Base-by-base conservation (phyloP, 2,888 invertebrate species). In the Chalcis sispes region DNA sequence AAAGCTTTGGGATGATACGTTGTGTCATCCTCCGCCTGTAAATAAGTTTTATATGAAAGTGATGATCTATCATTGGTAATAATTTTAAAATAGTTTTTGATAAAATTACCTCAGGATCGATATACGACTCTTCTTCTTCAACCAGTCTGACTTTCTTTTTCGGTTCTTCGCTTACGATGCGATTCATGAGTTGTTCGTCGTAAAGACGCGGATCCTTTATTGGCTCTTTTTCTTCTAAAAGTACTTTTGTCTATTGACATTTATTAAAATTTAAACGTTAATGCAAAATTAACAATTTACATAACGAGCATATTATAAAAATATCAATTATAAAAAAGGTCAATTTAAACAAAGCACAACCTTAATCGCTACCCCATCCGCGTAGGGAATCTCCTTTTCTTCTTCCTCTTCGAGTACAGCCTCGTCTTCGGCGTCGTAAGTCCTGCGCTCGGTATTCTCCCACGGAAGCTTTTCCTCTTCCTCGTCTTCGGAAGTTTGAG, bases 201-300 rank as follows among this genome's bases (percentile, higher is more conserved):
- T 84, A 83, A 15, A 85, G 29, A 59, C 84, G 78, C 0, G 85
- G 84, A 70, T 87, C 85, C n/a, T 83, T 79, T 8, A 78, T 20
- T 0, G 73, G 70, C 25, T 71, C 74, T 29, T 74, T 76, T 1
- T 72, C 71, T 10, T 42, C 61, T 1, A 42, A 15, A n/a, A 67
- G 13, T 7, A 64, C 54, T 1, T 18, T 27, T 32, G 67, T 58
- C 72, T 75, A 23, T 59, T 48, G n/a, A n/a, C n/a, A n/a, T n/a
- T n/a, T n/a, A n/a, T n/a, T n/a, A n/a, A n/a, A n/a, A n/a, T n/a
- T n/a, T n/a, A n/a, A n/a, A n/a, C n/a, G n/a, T n/a, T n/a, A n/a
- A n/a, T n/a, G n/a, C n/a, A n/a, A n/a, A n/a, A n/a, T n/a, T n/a
- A n/a, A n/a, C n/a, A n/a, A n/a, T n/a, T n/a, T n/a, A 18, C n/a